Evolutionary conservation across 2,888 invertebrate species (phyloP), one percentile per base, ranked within the genome.

Genomic region (Hemistola chrysoprasaria): DNA sequence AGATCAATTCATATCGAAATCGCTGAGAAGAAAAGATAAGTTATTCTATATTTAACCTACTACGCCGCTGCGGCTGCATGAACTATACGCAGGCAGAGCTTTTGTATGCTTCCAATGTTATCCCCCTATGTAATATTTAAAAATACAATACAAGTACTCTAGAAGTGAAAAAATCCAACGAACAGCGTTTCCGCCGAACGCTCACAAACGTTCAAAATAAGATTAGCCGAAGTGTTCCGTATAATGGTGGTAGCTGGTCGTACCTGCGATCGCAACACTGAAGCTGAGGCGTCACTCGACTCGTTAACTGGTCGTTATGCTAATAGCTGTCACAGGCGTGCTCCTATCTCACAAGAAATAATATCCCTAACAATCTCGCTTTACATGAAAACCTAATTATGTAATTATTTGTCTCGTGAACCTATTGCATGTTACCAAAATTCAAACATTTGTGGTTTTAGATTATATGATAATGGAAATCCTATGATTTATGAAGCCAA

Each of bases 221-320:
- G 43, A 44, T 44, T 44, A 43, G 9, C 8, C 8, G 6, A 8
- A 32, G 32, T 8, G 3, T 16, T 16, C 16, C 2, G 4, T 4
- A 16, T 16, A n/a, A n/a, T n/a, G n/a, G 16, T 16, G 4, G 16
- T 24, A 16, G 23, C 25, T 35, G 36, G 22, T 23, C 23, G 10
- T 28, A 27, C 37, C 30, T 30, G 28, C 8, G 29, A 29, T 29
- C 28, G 37, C 28, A 3, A 16, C 16, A n/a, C 40, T 43, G 27
- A 35, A 37, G 36, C 40, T 26, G 42, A 33, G 37, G 43, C 45
- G 43, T 51, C 52, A 34, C 48, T 39, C 41, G 25, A 34, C 54
- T 53, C 59, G 56, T 59, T 56, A 59, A 48, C 47, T 49, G 50
- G 46, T 47, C 53, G 52, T 59, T 59, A 59, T 53, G 53, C 39